Evolutionary conservation across 2,113 vertebrate genomes (phyloP).

Genomic region (Bufo bufo): DNA sequence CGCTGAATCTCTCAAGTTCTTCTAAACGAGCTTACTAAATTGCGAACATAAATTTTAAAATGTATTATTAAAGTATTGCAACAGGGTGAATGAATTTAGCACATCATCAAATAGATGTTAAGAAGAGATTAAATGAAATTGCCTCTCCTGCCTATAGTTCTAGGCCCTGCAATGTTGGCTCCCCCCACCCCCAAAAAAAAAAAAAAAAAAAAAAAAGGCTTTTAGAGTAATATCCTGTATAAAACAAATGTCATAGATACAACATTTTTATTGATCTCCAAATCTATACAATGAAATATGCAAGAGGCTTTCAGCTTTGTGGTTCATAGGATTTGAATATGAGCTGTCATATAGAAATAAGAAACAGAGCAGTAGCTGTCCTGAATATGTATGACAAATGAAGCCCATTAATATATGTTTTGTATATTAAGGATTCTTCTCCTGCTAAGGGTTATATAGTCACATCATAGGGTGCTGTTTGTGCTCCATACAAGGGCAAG

Average conservation of each 20-base stretch:
- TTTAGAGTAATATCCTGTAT: slow-evolving; percentile 11
- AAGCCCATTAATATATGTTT: background rate
- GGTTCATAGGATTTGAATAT: slow-evolving; percentile 25
- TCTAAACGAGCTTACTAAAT: background rate
- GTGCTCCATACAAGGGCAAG: background rate
- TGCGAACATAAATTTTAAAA: background rate
- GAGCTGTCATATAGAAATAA: slow-evolving; percentile 24
- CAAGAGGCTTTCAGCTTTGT: slow-evolving; percentile 38
- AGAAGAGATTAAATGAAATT: background rate
- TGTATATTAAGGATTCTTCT: background rate
- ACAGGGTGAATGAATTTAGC: background rate
- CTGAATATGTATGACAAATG: background rate
- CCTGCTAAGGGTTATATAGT: background rate
- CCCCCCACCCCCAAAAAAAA: too few species aligned
- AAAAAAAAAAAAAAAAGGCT: background rate
- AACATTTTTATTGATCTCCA: slow-evolving; percentile 33
- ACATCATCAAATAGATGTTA: background rate
- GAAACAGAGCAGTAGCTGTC: background rate
- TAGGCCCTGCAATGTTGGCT: background rate
- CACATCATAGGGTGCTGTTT: background rate
- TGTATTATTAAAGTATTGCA: background rate
- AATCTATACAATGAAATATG: slow-evolving; percentile 48
- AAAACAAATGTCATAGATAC: slow-evolving; percentile 39
- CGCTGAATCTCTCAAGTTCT: background rate
- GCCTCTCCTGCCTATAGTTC: background rate